These are phyloP conservation scores for Melanitta fusca DNA, from an alignment of 2,797 vertebrate species.

Conservation along the genomic window DNA sequence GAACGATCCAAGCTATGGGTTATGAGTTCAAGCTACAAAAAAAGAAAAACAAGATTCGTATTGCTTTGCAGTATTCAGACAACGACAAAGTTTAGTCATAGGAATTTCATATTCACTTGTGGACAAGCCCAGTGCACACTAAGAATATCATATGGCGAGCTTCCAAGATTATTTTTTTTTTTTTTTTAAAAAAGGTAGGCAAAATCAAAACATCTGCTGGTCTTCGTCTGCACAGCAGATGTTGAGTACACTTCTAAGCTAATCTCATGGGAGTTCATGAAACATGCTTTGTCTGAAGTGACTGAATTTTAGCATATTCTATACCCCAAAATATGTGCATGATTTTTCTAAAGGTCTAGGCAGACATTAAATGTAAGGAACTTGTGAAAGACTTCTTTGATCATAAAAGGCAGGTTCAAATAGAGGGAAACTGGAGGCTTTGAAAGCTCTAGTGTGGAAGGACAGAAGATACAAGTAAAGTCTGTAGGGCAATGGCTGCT, in stretches of 20 bases:
- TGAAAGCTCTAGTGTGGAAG: background rate
- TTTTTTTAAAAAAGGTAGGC: background rate
- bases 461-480: background rate
- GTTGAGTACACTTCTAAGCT: slow-evolving; percentile 30
- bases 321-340: background rate
- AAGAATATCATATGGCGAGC: background rate
- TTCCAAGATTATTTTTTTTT: background rate
- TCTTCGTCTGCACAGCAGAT: slow-evolving; percentile 24
- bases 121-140: background rate
- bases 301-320: background rate
- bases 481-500: background rate
- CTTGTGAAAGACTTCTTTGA: background rate
- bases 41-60: slow-evolving; percentile 28
- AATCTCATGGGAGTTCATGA: slow-evolving; percentile 7
- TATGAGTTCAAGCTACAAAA: slow-evolving; percentile 56
- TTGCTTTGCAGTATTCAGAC: slow-evolving; percentile 13
- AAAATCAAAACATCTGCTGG: slow-evolving; percentile 63
- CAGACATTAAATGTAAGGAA: background rate
- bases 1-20: slow-evolving; percentile 12
- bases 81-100: slow-evolving; percentile 25
- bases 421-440: background rate
- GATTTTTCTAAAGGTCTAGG: background rate
- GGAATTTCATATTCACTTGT: slow-evolving; percentile 37
- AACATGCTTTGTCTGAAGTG: background rate
- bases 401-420: background rate